These are phyloP conservation scores for Polyodon spathula DNA, from an alignment of 2,113 vertebrate genomes.

Conservation along the genomic window DNA sequence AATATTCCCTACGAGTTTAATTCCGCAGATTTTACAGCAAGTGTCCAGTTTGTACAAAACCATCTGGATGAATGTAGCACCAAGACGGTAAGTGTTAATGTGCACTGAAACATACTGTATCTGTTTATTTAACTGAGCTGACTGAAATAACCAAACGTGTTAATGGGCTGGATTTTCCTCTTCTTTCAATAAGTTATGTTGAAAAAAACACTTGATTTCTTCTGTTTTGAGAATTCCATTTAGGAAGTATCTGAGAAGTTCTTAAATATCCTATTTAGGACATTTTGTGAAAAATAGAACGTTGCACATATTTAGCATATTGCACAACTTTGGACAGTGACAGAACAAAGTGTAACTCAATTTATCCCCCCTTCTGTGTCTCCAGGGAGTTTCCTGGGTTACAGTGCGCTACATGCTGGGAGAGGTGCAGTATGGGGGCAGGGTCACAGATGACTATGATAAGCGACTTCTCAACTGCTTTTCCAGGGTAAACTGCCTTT, in stretches of 20 bases:
- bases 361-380: neutral
- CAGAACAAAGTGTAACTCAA: neutral
- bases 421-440: slow-evolving; percentile 66
- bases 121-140: no score
- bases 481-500: slow-evolving; percentile 29
- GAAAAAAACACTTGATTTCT: no score
- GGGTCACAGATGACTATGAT: slow-evolving; percentile 64
- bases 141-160: no score
- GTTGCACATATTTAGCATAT: neutral
- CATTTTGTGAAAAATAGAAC: slow-evolving; percentile 27
- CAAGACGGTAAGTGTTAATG: slow-evolving; percentile 19
- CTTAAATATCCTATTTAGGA: no score
- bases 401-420: slow-evolving; percentile 64
- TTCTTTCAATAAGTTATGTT: no score
- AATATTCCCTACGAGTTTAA: slow-evolving; percentile 71
- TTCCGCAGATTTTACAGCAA: slow-evolving; percentile 57
- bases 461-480: slow-evolving; percentile 67
- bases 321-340: neutral
- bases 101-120: no score
- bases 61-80: slow-evolving; percentile 59
- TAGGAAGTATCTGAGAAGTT: no score
- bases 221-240: no score
- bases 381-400: slow-evolving; percentile 57
- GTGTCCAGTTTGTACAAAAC: slow-evolving; percentile 64
- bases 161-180: no score